Base-by-base conservation (phyloP, 2,113 vertebrate genomes). In the Aythya baeri region DNA sequence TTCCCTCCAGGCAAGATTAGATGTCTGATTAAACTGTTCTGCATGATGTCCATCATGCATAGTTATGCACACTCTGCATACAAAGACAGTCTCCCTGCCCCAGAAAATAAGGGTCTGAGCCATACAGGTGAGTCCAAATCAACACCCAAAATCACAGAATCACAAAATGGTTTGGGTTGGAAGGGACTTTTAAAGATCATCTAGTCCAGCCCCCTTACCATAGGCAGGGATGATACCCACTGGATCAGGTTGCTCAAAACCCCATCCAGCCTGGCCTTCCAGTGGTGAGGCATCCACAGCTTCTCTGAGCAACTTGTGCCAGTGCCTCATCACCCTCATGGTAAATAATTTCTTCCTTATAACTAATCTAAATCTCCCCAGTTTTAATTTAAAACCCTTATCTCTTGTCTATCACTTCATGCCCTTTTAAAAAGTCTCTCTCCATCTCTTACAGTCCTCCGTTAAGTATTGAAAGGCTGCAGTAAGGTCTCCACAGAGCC, bases 11-110 rank as follows among this genome's bases (percentile, higher is more conserved):
- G 88, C 9, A 0, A 89, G 92, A 94, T 91, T 88, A 86, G 80
- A 82, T 54, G 58, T 82, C 83, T 95, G 66, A 46, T 95, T 92
- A 95, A 86, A 89, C 70, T 70, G 80, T 36, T 89, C 77, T 73
- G 54, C 80, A 27, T 82, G 66, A 94, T 91, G 50, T 57, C 80
- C 36, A 7, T 59, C 74, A 66, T 62, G 83, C 38, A 0, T 54
- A 68, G 61, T 83, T 0, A 0, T n/a, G 73, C 54, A 83, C 49
- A 43, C 44, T 43, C 49, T 77, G 80, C 70, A 55, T 16, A 55
- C 62, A 94, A 76, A 95, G 61, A 75, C 61, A 86, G 14, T 50
- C 27, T n/a, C 68, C 21, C 17, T 6, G 0, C 52, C 21, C 58
- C 21, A 41, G 36, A 20, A 79, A 76, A 73, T 44, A 61, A 16